These are phyloP conservation scores for Echeneis naucrates DNA, from an alignment of 2,797 vertebrate genomes.

Conservation along the genomic window DNA sequence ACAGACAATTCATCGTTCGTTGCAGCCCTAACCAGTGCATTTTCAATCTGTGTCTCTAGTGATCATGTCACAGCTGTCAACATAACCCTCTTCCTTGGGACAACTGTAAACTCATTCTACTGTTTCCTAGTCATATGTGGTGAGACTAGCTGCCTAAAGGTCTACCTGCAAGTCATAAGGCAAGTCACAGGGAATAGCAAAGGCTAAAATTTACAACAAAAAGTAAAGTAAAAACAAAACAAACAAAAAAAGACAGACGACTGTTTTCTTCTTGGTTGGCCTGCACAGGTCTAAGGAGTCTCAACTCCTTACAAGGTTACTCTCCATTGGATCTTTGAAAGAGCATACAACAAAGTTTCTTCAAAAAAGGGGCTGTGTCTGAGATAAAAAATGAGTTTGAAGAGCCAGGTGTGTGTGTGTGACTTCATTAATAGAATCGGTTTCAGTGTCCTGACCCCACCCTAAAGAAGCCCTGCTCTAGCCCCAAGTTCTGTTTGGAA, in stretches of 20 bases:
- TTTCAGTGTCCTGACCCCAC: not conserved
- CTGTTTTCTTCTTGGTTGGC: slow-evolving; percentile 4
- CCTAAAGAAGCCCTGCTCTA: slow-evolving; percentile 27
- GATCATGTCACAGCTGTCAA: slow-evolving; percentile 24
- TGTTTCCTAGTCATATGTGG: slow-evolving; percentile 21
- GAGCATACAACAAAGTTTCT: slow-evolving; percentile 16
- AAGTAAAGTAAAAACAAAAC: not conserved
- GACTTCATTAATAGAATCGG: slow-evolving; percentile 9
- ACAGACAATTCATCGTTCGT: not conserved
- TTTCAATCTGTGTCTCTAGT: slow-evolving; percentile 15
- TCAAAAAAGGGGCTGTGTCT: slow-evolving; percentile 6
- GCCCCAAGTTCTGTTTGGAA: slow-evolving; percentile 19
- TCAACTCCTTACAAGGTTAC: slow-evolving; percentile 8
- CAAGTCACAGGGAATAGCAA: slow-evolving; percentile 63
- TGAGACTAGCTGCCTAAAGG: slow-evolving; percentile 68
- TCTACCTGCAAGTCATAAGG: slow-evolving; percentile 77
- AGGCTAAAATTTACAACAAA: slow-evolving; percentile 17
- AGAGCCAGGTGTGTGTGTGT: not conserved
- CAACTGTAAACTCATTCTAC: slow-evolving; percentile 27
- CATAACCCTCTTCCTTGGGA: not conserved
- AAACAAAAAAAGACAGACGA: not conserved
- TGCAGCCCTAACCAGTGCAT: slow-evolving; percentile 18
- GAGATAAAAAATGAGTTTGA: not conserved
- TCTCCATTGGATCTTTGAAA: slow-evolving; percentile 3
- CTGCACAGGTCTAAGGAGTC: slow-evolving; percentile 13